phyloP scores from a whole-genome alignment of 1,140 invertebrate species.

The Diprion similis region DNA sequence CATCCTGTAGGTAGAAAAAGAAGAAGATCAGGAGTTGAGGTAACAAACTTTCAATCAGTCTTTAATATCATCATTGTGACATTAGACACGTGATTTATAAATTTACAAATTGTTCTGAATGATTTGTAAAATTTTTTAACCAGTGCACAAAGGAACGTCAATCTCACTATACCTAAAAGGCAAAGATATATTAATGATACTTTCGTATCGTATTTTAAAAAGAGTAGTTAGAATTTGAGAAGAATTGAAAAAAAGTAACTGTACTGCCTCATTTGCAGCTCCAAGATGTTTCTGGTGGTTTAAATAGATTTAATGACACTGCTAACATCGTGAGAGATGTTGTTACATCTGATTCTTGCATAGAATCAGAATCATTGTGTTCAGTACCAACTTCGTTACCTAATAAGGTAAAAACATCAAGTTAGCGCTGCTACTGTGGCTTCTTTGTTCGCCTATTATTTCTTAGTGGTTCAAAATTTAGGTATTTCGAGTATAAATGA shows the following conservation, averaged over 20 bases:
- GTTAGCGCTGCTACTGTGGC: not conserved
- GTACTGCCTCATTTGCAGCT: not conserved
- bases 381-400: slow-evolving; percentile 26
- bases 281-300: not conserved
- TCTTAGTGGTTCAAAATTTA: not conserved
- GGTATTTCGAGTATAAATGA: not conserved
- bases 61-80: no score
- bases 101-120: no score
- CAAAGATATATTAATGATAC: no score
- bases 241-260: no score
- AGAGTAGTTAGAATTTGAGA: no score
- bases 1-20: slow-evolving; percentile 40
- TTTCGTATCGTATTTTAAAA: no score
- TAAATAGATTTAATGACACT: not conserved
- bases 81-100: no score
- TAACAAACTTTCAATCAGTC: slow-evolving; percentile 20
- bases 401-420: slow-evolving; percentile 35
- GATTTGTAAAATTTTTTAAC: no score
- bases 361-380: slow-evolving; percentile 27
- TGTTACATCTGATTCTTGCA: not conserved
- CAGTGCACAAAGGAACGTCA: no score
- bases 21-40: slow-evolving; percentile 41
- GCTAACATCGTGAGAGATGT: not conserved
- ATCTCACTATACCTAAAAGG: no score
- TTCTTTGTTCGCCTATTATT: slow-evolving; percentile 10